Conservation (phyloP, 2,797 vertebrate genomes). For the Knipowitschia caucasica region DNA sequence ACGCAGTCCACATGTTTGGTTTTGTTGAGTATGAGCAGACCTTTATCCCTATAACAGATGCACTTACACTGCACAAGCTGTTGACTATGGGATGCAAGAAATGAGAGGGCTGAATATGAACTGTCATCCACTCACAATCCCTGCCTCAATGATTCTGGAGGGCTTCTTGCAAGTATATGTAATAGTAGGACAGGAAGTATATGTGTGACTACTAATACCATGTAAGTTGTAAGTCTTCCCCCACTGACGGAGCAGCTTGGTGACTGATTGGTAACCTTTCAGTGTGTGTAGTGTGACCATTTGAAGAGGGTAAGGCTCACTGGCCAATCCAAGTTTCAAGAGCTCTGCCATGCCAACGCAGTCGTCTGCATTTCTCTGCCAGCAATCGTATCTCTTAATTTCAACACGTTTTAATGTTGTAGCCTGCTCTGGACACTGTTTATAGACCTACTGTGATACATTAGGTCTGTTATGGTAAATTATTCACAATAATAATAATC, state of each 20-base stretch:
- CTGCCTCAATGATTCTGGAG: conserved; percentile 24
- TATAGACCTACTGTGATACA: too few species aligned
- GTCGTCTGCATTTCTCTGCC: too few species aligned
- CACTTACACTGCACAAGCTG: conserved; percentile 30
- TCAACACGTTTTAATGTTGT: too few species aligned
- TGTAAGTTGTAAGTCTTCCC: not conserved
- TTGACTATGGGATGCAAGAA: conserved; percentile 27
- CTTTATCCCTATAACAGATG: conserved; percentile 17
- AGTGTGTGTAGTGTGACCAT: conserved; percentile 25
- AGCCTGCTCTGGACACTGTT: too few species aligned
- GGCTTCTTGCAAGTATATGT: conserved; percentile 20
- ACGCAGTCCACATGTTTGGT: not conserved
- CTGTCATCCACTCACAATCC: conserved; percentile 29
- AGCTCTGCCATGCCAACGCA: conserved; percentile 69
- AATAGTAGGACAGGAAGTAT: too few species aligned
- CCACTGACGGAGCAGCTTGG: conserved; percentile 25
- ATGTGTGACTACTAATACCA: too few species aligned
- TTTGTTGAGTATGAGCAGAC: conserved; percentile 4
- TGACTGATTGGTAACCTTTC: conserved; percentile 48
- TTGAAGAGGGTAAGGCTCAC: conserved; percentile 51
- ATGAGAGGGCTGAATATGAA: conserved; percentile 24
- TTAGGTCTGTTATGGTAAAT: too few species aligned
- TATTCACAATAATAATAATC: too few species aligned
- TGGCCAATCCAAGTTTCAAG: conserved; percentile 58
- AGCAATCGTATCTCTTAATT: too few species aligned